Evolutionary conservation across 2,113 vertebrate species (phyloP), one percentile per base, ranked within the genome.

Genomic region (Regulus satrapa): DNA sequence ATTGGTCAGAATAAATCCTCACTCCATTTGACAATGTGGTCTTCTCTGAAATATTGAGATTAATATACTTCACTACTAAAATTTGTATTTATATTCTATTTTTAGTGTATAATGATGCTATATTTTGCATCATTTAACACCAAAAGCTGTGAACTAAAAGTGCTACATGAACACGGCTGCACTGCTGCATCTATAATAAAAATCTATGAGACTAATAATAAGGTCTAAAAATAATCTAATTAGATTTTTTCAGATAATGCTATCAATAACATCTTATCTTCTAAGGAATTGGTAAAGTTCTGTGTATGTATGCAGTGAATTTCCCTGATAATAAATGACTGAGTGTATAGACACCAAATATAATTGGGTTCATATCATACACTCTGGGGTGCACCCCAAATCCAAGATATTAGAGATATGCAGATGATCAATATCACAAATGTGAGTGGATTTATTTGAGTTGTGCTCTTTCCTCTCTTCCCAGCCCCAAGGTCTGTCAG

Each of bases 61-160:
- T 86, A 29, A 9, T 8, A 40, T 58, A 25, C 8, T 45, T 59
- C 20, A 68, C 40, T 71, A 73, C 40, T 48, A 61, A 80, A 63
- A 77, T 8, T 17, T 29, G 3, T 12, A 38, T 52, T 87, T 84
- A 26, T 20, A 45, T 55, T 73, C 2, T 79, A 68, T 79, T 69
- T 83, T 52, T 31, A 73, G 10, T 15, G 14, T 9, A 66, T 23
- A 14, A 41, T 6, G 5, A 36, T 48, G 54, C 2, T 66, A 2
- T 40, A 55, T 73, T 88, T 88, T 40, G 29, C 21, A 32, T 76
- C 17, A 83, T 46, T 89, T 88, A 67, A 66, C 31, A 69, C 40
- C 23, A 79, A 82, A 89, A 75, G 12, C 54, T 89, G 29, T 54
- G 36, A 91, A 85, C n/a, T 66, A 56, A 41, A 88, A 66, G 32